Conservation (phyloP, 30 jellyfish, hydroid and myxozoan species). For the Cassiopea andromeda region DNA sequence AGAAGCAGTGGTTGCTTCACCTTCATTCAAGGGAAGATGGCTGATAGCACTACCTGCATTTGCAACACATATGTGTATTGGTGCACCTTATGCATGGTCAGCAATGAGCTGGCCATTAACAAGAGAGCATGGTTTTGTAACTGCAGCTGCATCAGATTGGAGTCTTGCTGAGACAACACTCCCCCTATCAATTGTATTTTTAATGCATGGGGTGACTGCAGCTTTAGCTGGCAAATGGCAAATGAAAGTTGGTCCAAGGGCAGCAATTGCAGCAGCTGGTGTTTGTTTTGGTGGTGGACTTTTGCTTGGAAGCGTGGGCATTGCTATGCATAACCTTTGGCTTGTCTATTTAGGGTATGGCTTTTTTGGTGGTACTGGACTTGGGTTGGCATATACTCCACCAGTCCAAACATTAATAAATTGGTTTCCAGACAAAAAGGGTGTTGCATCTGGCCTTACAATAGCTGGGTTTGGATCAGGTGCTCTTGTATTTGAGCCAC, state of each 20-base stretch:
- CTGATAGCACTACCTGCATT: constrained; percentile 70
- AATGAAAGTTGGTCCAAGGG: constrained; percentile 71
- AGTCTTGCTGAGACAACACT: constrained; percentile 71
- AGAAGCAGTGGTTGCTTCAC: constrained; percentile 64
- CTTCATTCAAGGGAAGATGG: constrained; percentile 64
- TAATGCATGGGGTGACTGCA: constrained; percentile 68
- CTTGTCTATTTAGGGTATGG: constrained; percentile 66
- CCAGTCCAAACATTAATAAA: constrained; percentile 70
- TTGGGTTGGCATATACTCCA: constrained; percentile 70
- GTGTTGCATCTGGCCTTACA: constrained; percentile 74
- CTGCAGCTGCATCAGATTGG: constrained; percentile 80
- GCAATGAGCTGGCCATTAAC: constrained; percentile 83
- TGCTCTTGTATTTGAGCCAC: constrained; percentile 69
- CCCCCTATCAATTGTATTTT: constrained; percentile 64
- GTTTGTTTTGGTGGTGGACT: constrained; percentile 74
- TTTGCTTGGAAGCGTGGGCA: constrained; percentile 61
- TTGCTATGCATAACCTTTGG: constrained; percentile 59
- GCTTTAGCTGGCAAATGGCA: constrained; percentile 79
- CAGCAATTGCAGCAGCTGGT: constrained; percentile 70
- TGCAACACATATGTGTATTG: constrained; percentile 80
- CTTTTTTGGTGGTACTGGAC: constrained; percentile 71
- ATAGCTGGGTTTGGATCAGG: constrained; percentile 80
- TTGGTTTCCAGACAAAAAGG: constrained; percentile 77
- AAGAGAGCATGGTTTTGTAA: constrained; percentile 67
- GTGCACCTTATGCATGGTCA: constrained; percentile 79